Base-by-base conservation (phyloP, 2,888 invertebrate species). In the Ctena decussata region DNA sequence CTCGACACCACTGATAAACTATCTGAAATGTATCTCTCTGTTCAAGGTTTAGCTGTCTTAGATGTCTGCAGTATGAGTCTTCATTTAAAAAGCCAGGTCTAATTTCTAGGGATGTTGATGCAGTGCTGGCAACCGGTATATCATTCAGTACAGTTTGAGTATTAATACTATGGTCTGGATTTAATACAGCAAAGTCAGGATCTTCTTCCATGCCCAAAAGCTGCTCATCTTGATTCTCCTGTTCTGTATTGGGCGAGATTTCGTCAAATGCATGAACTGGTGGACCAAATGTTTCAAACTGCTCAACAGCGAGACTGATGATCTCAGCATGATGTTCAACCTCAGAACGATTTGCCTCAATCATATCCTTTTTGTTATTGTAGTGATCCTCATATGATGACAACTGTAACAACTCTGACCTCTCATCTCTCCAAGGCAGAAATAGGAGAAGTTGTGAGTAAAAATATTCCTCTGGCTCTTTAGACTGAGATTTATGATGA, bases 361-460 rank as follows among this genome's bases (percentile, higher is more conserved):
- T n/a, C n/a, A n/a, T n/a, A n/a, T n/a, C n/a, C n/a, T n/a, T n/a
- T n/a, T n/a, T n/a, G n/a, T n/a, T n/a, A n/a, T n/a, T n/a, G n/a
- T n/a, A n/a, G n/a, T n/a, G n/a, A n/a, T n/a, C n/a, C n/a, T n/a
- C n/a, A n/a, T n/a, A n/a, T n/a, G n/a, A n/a, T n/a, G n/a, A n/a
- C n/a, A n/a, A 41, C 30, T 35, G 8, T 11, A 53, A 27, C 15
- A 86, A 39, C 53, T 86, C 82, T n/a, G 70, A 60, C 1, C 27
- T 65, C 72, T 88, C 87, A 70, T 86, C 21, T 72, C 78, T 78
- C 86, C 86, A 88, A 53, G 89, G 85, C 27, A 39, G 78, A 44
- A 84, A 89, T 44, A 89, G 75, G 3, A 85, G 39, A 27, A 85
- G 70, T 49, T 79, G 74, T 21, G 83, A 44, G 79, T 85, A 82